Percentiles rank a stretch among this genome's conserved stretches.
Evolutionary conservation across 2,113 vertebrate genomes (phyloP).

Genomic region (Leiothrix lutea): DNA sequence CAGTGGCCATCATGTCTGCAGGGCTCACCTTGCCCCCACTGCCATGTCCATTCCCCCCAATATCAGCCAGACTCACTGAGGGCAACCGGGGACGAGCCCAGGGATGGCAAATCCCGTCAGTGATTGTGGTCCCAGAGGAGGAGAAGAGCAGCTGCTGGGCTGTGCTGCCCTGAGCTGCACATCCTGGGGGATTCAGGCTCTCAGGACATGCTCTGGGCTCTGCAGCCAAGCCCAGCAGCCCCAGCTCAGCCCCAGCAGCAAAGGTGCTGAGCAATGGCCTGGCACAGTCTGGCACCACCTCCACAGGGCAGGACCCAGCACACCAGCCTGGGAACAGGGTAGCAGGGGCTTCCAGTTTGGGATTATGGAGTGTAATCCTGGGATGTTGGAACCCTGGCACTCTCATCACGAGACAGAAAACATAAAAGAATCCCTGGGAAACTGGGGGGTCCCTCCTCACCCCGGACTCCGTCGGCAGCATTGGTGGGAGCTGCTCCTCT

Average conservation of each 20-base stretch:
- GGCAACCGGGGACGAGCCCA: background rate
- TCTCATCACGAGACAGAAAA: background rate
- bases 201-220: accelerated
- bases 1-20: background rate
- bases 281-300: background rate
- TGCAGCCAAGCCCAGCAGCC: background rate
- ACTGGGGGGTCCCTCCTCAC: background rate
- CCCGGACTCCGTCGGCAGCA: accelerated
- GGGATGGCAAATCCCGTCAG: background rate
- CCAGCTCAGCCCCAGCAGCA: background rate
- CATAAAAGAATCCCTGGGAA: background rate
- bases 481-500: background rate
- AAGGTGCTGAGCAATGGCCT: background rate
- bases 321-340: background rate
- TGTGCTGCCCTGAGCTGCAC: background rate
- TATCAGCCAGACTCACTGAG: accelerated
- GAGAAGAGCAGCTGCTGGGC: background rate
- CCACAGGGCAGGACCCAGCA: background rate
- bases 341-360: background rate
- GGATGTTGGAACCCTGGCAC: accelerated
- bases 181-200: accelerated
- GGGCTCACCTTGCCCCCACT: background rate
- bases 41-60: accelerated
- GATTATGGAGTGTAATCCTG: background rate
- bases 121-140: background rate